Evolutionary conservation across 2,113 vertebrate genomes (phyloP).

Genomic region (Ammodramus savannarum): DNA sequence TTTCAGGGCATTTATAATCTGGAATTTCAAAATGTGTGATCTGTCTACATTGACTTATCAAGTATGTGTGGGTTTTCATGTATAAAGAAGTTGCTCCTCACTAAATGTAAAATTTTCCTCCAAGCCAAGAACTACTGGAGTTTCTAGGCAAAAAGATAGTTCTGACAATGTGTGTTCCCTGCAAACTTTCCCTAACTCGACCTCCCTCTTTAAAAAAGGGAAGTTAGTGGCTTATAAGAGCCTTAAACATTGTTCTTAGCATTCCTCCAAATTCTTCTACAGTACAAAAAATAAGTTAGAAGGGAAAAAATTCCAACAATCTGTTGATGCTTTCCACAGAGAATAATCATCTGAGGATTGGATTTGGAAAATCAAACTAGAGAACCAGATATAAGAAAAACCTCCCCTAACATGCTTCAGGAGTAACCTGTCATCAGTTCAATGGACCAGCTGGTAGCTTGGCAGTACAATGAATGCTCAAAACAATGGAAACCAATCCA

Average conservation of each 20-base stretch:
- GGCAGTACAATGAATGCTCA: not conserved
- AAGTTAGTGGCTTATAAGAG: not conserved
- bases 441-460: not conserved
- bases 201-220: not conserved
- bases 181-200: not conserved
- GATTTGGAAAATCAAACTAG: not conserved
- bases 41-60: conserved; percentile 25
- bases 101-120: not conserved
- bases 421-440: not conserved
- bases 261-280: not conserved
- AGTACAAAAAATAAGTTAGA: not conserved
- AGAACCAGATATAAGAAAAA: not conserved
- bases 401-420: not conserved
- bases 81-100: not conserved
- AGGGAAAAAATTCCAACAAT: not conserved
- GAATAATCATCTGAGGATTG: not conserved
- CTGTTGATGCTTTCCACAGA: not conserved
- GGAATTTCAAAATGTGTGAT: conserved; percentile 19
- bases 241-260: not conserved
- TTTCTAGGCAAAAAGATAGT: not conserved
- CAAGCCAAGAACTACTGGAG: not conserved
- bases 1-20: conserved; percentile 20
- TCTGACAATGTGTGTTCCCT: not conserved
- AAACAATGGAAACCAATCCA: not conserved
- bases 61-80: not conserved